Evolutionary conservation across 2,888 invertebrate genomes (phyloP), one percentile per base, ranked within the genome.

Genomic region (Eutolmus rufibarbis): DNA sequence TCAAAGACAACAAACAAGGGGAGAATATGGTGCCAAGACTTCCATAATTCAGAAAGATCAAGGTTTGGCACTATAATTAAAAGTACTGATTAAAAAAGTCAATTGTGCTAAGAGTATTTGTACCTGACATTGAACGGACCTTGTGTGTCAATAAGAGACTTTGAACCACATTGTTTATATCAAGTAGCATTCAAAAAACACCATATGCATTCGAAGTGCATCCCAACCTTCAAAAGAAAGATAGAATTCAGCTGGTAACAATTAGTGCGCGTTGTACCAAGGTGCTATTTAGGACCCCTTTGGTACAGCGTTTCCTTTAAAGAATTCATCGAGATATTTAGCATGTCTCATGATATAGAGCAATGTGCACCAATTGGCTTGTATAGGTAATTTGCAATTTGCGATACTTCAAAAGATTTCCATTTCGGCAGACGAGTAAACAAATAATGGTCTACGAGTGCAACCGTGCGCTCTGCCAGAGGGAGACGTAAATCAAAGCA

Each of bases 401-500:
- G 66, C 12, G 23, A 78, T 31, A 81, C 81, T 81, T 81, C 81
- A 81, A 81, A 81, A 51, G 81, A 81, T 51, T 51, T 31, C 51
- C n/a, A 56, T 81, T 51, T 34, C 34, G 56, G 34, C 43, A 56
- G 56, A 28, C 9, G 23, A 66, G 66, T 66, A 66, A 66, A 66
- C 66, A 66, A 66, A 66, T 66, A 14, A 28, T 66, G 28, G 19
- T 28, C 12, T 12, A 12, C 1, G 0, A 23, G 8, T 66, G 66
- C 66, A 66, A 28, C 66, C 28, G 66, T 66, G 66, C 28, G 78
- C 76, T 76, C 16, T 23, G 23, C 23, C 28, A 51, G 14, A 51
- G n/a, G 51, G 31, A n/a, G 34, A 51, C 8, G 81, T 81, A 51
- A 81, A 81, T 81, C 56, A 81, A 81, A 81, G 81, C 51, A 81